Conservation (phyloP, 2,797 vertebrate species). For the Acanthurus tractus region DNA sequence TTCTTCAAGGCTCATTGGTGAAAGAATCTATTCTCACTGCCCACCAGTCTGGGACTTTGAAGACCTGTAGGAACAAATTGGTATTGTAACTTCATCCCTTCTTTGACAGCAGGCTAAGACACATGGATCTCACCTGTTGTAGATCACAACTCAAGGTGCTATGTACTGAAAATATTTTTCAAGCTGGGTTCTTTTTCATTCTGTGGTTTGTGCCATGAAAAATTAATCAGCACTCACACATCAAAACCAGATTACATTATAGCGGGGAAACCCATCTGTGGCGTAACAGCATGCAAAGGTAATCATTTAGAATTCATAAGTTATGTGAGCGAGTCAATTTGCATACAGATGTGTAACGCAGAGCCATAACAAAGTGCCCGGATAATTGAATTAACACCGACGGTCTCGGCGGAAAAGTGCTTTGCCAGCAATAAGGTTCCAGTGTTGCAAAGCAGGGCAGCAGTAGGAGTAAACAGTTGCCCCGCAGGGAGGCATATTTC, state of each 20-base stretch:
- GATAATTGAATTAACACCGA: conserved; percentile 72
- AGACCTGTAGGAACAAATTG: conserved; percentile 53
- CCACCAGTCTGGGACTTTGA: conserved; percentile 67
- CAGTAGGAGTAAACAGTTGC: conserved; percentile 53
- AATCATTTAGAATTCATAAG: conserved; percentile 55
- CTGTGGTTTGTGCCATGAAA: conserved; percentile 52
- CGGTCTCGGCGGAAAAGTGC: conserved; percentile 54
- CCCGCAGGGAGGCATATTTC: conserved; percentile 47
- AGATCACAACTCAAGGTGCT: not conserved
- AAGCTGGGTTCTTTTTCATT: not conserved
- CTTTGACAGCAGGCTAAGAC: conserved; percentile 18
- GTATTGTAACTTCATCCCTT: conserved; percentile 45
- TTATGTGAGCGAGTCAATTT: conserved; percentile 48
- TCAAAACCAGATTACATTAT: conserved; percentile 34
- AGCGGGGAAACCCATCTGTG: conserved; percentile 34
- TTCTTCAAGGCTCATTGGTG: conserved; percentile 71
- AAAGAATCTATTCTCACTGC: conserved; percentile 53
- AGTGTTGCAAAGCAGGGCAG: conserved; percentile 44
- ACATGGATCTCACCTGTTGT: conserved; percentile 1
- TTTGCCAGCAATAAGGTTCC: conserved; percentile 46
- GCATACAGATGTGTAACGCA: conserved; percentile 62
- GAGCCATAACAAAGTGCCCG: conserved; percentile 47
- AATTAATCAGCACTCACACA: conserved; percentile 53
- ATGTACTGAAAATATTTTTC: conserved; percentile 28
- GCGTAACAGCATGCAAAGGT: conserved; percentile 51